These are phyloP conservation scores for Mastomys natalensis DNA, from an alignment of 2,113 vertebrate genomes.

Conservation along the genomic window DNA sequence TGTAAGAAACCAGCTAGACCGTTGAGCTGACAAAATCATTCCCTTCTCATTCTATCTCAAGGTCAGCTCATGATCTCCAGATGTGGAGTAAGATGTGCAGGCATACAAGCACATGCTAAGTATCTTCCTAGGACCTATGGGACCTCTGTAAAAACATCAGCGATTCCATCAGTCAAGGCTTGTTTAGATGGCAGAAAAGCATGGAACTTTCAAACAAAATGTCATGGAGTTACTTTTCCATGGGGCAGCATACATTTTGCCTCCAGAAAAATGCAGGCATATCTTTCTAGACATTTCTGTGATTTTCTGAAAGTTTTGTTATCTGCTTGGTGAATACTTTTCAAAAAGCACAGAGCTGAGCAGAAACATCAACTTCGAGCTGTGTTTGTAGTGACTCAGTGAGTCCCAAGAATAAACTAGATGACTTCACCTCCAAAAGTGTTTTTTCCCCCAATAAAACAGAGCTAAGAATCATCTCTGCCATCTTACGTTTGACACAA, in stretches of 20 bases:
- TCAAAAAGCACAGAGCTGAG: not conserved
- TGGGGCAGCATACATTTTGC: not conserved
- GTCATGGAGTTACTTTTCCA: not conserved
- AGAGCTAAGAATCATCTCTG: not conserved
- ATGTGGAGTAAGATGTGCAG: not conserved
- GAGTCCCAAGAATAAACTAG: not conserved
- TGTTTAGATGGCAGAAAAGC: not conserved
- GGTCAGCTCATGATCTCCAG: not conserved
- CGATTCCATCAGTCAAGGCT: not conserved
- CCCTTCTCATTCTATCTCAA: not conserved
- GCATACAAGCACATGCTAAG: not conserved
- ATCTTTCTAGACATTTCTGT: not conserved
- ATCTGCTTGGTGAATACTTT: not conserved
- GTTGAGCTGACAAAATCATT: not conserved
- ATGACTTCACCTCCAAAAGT: not conserved
- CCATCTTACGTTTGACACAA: not conserved
- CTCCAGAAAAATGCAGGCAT: not conserved
- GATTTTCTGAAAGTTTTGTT: not conserved
- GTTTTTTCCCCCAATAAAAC: not conserved
- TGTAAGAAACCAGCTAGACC: not conserved
- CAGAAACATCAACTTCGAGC: not conserved
- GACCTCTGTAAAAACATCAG: not conserved
- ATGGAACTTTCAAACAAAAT: not conserved
- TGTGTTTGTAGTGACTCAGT: not conserved
- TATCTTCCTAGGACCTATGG: not conserved